phyloP scores from a whole-genome alignment of 2,888 invertebrate species.

The Drosophila rubida region DNA sequence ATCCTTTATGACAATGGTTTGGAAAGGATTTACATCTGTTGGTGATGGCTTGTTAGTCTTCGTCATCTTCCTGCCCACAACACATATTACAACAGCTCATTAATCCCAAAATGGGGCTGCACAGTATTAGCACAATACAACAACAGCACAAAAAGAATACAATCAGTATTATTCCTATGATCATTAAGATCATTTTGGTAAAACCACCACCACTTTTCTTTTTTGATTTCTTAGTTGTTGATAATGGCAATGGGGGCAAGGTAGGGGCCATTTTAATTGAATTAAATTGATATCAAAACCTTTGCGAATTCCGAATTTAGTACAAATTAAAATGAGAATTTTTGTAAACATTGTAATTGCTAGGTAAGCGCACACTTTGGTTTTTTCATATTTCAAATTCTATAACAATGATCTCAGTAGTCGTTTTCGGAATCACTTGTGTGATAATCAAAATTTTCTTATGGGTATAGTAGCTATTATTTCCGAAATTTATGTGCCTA shows the following conservation, averaged over 20 bases:
- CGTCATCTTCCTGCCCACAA: not conserved
- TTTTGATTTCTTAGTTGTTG: no score
- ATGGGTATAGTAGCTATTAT: not conserved
- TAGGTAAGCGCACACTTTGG: slow-evolving; percentile 13
- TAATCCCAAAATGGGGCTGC: slow-evolving; percentile 14
- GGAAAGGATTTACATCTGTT: no score
- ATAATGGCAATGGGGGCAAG: no score
- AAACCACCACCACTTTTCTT: no score
- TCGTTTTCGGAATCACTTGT: not conserved
- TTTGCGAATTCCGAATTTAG: not conserved
- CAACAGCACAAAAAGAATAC: slow-evolving; percentile 7
- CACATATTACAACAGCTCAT: slow-evolving; percentile 12
- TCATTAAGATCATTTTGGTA: not conserved
- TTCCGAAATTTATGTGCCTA: not conserved
- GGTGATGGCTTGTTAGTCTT: not conserved
- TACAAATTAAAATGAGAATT: not conserved
- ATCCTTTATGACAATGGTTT: not conserved
- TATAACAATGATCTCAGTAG: not conserved
- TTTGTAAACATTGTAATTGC: not conserved
- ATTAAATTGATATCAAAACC: not conserved
- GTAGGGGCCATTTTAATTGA: no score
- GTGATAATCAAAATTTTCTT: not conserved
- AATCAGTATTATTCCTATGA: not conserved
- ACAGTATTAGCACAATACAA: slow-evolving; percentile 15
- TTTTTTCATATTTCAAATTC: not conserved